Evolutionary conservation across 1,140 invertebrate species (phyloP).

Genomic region (Lerema accius): DNA sequence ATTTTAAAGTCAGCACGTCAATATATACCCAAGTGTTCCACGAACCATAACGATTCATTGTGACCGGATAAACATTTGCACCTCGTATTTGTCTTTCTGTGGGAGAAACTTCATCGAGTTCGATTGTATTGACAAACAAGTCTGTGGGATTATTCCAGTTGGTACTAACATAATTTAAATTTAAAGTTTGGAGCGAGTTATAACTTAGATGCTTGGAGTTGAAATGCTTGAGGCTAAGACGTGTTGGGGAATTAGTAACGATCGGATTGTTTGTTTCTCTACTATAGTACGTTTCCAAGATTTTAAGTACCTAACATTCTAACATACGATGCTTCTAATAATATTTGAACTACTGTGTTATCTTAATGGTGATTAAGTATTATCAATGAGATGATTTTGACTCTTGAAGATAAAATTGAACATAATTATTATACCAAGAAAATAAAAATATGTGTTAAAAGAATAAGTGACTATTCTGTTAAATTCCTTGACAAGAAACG

Average conservation of each 20-base stretch:
- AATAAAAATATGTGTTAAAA: too few relatives aligned
- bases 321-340: too few relatives aligned
- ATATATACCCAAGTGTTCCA: not conserved
- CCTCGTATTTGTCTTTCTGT: not conserved
- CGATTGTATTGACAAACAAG: constrained; percentile 22
- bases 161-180: constrained; percentile 11
- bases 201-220: constrained; percentile 8
- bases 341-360: too few relatives aligned
- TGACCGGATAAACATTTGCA: constrained; percentile 11
- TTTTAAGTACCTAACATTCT: too few relatives aligned
- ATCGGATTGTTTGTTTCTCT: constrained; percentile 1
- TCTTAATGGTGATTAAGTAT: too few relatives aligned
- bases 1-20: not conserved
- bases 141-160: constrained; percentile 9
- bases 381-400: too few relatives aligned
- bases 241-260: constrained; percentile 6
- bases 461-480: too few relatives aligned
- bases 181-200: constrained; percentile 11
- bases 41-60: constrained; percentile 6
- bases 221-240: not conserved
- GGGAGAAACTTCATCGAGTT: constrained; percentile 5
- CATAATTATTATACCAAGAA: too few relatives aligned
- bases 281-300: too few relatives aligned
- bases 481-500: too few relatives aligned
- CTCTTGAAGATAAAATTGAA: too few relatives aligned